These are phyloP conservation scores for Mesembrinibis cayennensis DNA, from an alignment of 2,113 vertebrate genomes.

Conservation along the genomic window DNA sequence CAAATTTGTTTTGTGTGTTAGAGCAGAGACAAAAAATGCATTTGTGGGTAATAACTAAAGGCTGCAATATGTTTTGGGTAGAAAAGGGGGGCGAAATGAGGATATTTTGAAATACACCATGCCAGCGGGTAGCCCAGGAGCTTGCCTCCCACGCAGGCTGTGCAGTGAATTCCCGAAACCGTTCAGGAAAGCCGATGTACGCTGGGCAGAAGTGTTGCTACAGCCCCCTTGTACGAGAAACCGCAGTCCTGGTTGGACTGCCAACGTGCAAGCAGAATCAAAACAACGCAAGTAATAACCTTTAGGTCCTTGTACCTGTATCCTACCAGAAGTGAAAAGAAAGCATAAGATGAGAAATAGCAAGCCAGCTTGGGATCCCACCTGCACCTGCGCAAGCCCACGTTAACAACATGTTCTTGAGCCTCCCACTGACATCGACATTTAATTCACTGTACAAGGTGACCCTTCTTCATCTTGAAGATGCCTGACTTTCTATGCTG, in stretches of 20 bases:
- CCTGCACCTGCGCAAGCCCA: background rate
- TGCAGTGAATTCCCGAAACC: background rate
- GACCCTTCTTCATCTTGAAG: background rate
- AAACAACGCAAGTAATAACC: accelerated
- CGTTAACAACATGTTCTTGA: accelerated
- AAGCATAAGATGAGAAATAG: accelerated
- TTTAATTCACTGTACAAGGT: background rate
- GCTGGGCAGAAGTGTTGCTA: background rate
- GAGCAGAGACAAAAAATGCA: background rate
- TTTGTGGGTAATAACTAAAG: background rate
- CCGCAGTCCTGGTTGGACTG: background rate
- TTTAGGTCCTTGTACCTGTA: background rate
- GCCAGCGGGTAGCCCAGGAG: background rate
- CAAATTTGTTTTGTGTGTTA: background rate
- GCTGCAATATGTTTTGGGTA: background rate
- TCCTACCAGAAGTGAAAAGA: background rate
- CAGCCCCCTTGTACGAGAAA: accelerated
- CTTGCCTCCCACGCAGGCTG: background rate
- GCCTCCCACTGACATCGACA: background rate
- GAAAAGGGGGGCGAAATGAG: background rate
- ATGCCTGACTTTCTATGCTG: accelerated
- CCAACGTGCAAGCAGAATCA: accelerated
- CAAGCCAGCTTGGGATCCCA: background rate
- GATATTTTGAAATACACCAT: accelerated
- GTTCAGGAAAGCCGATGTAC: accelerated